These are phyloP conservation scores for Telmatochromis sp. DNA, from an alignment of 2,113 vertebrate species.

Conservation along the genomic window DNA sequence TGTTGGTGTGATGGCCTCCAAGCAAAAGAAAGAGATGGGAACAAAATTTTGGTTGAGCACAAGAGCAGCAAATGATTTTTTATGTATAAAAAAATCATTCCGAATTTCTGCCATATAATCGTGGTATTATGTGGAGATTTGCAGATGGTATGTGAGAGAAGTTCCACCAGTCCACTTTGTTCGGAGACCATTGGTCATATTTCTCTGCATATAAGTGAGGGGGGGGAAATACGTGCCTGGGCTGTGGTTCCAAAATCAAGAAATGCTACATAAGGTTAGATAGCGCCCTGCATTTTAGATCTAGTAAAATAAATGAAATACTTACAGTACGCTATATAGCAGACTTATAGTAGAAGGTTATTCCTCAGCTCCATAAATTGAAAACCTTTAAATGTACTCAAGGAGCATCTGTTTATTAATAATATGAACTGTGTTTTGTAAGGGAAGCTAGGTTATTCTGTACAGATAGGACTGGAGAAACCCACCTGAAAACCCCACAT, in stretches of 20 bases:
- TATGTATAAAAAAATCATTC: background rate
- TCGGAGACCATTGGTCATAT: background rate
- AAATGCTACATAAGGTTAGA: background rate
- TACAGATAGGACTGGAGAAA: background rate
- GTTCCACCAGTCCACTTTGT: background rate
- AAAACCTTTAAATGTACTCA: background rate
- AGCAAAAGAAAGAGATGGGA: constrained; percentile 13
- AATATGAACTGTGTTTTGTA: background rate
- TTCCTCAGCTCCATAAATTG: background rate
- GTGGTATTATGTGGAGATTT: background rate
- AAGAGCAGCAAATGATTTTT: background rate
- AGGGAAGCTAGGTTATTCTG: background rate
- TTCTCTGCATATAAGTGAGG: background rate
- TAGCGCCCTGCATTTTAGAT: background rate
- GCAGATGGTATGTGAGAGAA: background rate
- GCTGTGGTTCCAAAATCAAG: background rate
- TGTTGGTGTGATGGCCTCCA: constrained; percentile 52
- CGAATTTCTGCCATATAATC: background rate
- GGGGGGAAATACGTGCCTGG: too few species aligned
- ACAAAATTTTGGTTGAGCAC: constrained; percentile 7
- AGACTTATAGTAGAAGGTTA: background rate
- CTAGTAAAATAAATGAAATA: background rate
- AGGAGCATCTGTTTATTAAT: background rate
- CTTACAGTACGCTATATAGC: background rate
- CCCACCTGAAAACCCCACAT: background rate